A percentile compares a stretch with the other conserved stretches of the same genome.
phyloP scores from a whole-genome alignment of 1,140 invertebrate species.

The Leptinotarsa defecta region DNA sequence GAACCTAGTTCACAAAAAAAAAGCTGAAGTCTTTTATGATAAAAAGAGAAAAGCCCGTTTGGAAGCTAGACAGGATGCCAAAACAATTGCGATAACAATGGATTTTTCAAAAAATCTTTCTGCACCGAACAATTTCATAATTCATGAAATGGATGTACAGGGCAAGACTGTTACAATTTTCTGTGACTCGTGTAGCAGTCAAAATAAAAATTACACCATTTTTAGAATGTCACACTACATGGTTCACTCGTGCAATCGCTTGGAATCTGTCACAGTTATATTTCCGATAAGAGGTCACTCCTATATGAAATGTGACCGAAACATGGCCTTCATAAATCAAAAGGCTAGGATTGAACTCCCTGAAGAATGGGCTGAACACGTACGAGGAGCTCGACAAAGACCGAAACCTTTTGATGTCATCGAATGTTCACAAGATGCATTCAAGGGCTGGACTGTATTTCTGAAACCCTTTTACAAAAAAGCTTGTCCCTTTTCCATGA shows the following conservation, averaged over 20 bases:
- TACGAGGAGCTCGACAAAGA: not conserved
- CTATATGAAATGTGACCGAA: not conserved
- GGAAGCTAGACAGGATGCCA: not conserved
- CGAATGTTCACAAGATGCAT: not conserved
- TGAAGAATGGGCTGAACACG: not conserved
- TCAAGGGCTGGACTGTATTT: constrained; percentile 2
- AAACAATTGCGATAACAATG: constrained; percentile 10
- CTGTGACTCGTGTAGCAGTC: constrained; percentile 45
- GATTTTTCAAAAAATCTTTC: constrained; percentile 38
- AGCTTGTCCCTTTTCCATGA: not conserved
- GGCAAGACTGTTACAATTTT: constrained; percentile 39
- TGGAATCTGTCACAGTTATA: not conserved
- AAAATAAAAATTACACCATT: constrained; percentile 40
- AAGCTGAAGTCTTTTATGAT: not conserved
- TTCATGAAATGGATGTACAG: constrained; percentile 31
- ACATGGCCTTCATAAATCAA: not conserved
- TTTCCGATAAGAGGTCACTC: not conserved
- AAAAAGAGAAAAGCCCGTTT: not conserved
- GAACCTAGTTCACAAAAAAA: not conserved
- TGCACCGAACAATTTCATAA: constrained; percentile 39
- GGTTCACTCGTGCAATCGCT: not conserved
- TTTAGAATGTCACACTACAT: not conserved
- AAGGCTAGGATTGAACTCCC: not conserved
- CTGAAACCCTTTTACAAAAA: not conserved
- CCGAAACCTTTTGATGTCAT: not conserved